Percentiles rank a stretch among this genome's conserved stretches.
Evolutionary conservation across 2,888 invertebrate genomes (phyloP).

Genomic region (Apotomis capreana): DNA sequence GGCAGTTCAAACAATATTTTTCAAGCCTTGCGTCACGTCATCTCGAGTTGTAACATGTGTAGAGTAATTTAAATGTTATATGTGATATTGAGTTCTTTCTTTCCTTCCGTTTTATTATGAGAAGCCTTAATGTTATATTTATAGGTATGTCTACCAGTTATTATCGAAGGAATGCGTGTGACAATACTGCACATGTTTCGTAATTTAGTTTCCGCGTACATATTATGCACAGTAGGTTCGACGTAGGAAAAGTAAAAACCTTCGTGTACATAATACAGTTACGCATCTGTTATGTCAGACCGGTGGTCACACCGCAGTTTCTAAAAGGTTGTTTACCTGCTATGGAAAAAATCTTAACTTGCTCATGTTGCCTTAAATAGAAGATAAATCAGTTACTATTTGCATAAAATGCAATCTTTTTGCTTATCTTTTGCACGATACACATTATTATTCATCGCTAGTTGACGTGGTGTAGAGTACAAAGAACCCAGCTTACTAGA

Average conservation of each 20-base stretch:
- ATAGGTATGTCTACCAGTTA: constrained; percentile 1
- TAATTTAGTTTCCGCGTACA: not conserved
- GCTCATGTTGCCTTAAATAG: constrained; percentile 2
- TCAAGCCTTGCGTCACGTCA: constrained; percentile 17
- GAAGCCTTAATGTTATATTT: constrained; percentile 1
- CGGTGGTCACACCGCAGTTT: not conserved
- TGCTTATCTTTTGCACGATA: constrained; percentile 14
- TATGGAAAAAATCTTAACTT: not conserved
- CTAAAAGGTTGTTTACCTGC: not conserved
- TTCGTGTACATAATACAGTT: not conserved
- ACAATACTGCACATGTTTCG: constrained; percentile 9
- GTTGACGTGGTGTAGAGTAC: not conserved
- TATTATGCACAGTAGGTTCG: not conserved
- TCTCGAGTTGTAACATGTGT: not conserved
- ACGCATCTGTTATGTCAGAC: not conserved
- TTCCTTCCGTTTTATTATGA: constrained; percentile 26
- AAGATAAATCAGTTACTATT: constrained; percentile 1
- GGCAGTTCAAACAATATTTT: constrained; percentile 18
- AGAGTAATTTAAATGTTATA: constrained; percentile 11
- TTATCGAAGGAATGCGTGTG: not conserved
- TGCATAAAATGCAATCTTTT: constrained; percentile 13
- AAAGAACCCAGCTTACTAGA: not conserved
- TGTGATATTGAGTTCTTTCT: constrained; percentile 19
- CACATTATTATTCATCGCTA: constrained; percentile 6
- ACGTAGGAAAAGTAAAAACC: not conserved